A percentile compares a stretch with the other conserved stretches of the same genome.
These are phyloP conservation scores for Poecilia latipinna DNA, from an alignment of 2,113 vertebrate species.

Conservation along the genomic window DNA sequence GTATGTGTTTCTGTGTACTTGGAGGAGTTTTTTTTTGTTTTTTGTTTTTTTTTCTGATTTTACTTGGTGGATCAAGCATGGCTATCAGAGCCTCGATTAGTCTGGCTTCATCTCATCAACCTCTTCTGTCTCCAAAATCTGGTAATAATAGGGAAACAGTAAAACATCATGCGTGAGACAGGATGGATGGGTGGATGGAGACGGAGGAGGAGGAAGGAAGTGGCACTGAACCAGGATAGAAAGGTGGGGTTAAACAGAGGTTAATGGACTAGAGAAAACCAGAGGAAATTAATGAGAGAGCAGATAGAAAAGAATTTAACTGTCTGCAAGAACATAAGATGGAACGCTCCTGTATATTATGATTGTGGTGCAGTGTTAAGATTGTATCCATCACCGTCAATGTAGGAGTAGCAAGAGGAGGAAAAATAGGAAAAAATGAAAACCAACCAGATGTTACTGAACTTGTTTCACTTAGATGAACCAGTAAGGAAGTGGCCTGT, in stretches of 20 bases:
- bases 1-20: constrained; percentile 1
- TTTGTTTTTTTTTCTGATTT: neutral
- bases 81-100: constrained; percentile 46
- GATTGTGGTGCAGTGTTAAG: constrained; percentile 17
- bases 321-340: no score
- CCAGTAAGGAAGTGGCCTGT: constrained; percentile 26
- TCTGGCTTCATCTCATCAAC: constrained; percentile 46
- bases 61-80: constrained; percentile 33
- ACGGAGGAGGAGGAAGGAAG: neutral
- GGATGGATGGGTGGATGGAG: constrained; percentile 10
- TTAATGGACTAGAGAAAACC: constrained; percentile 11
- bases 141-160: constrained; percentile 34
- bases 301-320: no score
- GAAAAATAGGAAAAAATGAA: constrained; percentile 41
- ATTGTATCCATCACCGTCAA: constrained; percentile 27
- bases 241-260: constrained; percentile 22
- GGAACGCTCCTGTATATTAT: neutral
- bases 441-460: constrained; percentile 41
- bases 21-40: neutral
- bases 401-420: neutral
- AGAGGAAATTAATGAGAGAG: neutral
- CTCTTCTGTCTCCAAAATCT: constrained; percentile 57
- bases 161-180: constrained; percentile 6
- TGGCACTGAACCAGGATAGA: constrained; percentile 22
- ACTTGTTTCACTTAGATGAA: constrained; percentile 52